phyloP scores from a whole-genome alignment of 1,140 invertebrate species.

The Halictus rubicundus region DNA sequence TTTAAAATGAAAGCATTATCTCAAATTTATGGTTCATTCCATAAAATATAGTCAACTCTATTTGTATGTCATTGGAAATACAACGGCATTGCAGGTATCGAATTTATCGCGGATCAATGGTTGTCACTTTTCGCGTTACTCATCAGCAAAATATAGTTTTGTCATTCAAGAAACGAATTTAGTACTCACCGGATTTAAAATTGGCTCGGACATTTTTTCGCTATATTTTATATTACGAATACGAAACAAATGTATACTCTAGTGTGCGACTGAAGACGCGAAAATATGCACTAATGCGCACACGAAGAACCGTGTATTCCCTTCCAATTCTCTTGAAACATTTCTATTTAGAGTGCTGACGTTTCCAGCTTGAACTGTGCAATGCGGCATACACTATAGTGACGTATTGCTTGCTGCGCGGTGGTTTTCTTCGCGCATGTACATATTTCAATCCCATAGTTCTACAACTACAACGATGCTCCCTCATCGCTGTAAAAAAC shows the following conservation, averaged over 20 bases:
- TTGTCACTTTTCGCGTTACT: background rate
- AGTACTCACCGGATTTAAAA: conserved; percentile 64
- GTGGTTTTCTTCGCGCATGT: conserved; percentile 20
- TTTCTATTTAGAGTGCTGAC: conserved; percentile 73
- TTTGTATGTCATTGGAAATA: background rate
- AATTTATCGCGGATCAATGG: conserved; percentile 39
- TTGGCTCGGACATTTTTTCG: conserved; percentile 51
- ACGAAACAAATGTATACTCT: background rate
- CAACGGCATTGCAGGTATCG: conserved; percentile 23
- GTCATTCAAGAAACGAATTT: background rate
- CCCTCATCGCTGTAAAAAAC: background rate
- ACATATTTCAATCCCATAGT: conserved; percentile 19
- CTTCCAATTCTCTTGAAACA: conserved; percentile 33
- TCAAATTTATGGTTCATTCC: background rate
- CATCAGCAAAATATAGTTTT: background rate
- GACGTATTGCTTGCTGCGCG: background rate
- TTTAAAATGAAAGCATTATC: background rate
- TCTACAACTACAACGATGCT: background rate
- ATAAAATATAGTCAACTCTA: background rate
- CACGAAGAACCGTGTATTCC: conserved; percentile 14
- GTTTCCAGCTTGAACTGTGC: conserved; percentile 40
- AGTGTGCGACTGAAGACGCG: background rate
- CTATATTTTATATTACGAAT: background rate
- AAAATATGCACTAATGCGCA: conserved; percentile 35
- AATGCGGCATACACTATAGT: conserved; percentile 35